Conservation (phyloP, 2,888 invertebrate species). For the Chaetoderma sp. region DNA sequence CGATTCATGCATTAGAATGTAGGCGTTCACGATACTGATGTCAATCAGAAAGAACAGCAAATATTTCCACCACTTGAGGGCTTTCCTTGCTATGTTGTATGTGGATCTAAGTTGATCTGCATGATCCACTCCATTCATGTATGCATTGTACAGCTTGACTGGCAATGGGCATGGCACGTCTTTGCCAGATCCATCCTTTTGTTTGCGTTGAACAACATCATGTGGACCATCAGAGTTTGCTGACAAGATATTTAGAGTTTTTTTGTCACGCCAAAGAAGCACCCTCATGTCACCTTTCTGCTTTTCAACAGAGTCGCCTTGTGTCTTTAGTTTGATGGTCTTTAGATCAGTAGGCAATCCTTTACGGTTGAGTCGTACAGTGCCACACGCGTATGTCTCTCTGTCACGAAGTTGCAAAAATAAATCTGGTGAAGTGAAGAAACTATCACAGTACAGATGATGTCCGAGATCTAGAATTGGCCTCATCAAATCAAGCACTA, state of each 20-base stretch:
- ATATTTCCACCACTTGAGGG: slow-evolving; percentile 3
- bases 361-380: background rate
- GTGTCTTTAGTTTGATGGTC: no score
- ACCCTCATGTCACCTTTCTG: background rate
- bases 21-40: background rate
- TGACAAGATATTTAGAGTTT: slow-evolving; percentile 2
- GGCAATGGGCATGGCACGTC: background rate
- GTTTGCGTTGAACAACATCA: background rate
- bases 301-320: no score
- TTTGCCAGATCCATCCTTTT: background rate
- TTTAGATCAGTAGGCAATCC: slow-evolving; percentile 1
- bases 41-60: slow-evolving; percentile 2
- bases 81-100: background rate
- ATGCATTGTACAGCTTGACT: background rate
- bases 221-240: background rate
- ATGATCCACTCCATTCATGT: slow-evolving; percentile 12
- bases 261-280: slow-evolving; percentile 1
- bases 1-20: no score
- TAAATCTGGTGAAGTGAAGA: background rate
- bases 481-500: slow-evolving; percentile 4
- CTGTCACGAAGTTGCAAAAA: background rate
- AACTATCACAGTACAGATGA: slow-evolving; percentile 12
- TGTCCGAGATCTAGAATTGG: background rate
- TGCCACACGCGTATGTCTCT: slow-evolving; percentile 4
- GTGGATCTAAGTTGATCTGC: background rate